A percentile compares a stretch with the other conserved stretches of the same genome.
Conservation (phyloP, 2,113 vertebrate species). For the Burhinus oedicnemus region DNA sequence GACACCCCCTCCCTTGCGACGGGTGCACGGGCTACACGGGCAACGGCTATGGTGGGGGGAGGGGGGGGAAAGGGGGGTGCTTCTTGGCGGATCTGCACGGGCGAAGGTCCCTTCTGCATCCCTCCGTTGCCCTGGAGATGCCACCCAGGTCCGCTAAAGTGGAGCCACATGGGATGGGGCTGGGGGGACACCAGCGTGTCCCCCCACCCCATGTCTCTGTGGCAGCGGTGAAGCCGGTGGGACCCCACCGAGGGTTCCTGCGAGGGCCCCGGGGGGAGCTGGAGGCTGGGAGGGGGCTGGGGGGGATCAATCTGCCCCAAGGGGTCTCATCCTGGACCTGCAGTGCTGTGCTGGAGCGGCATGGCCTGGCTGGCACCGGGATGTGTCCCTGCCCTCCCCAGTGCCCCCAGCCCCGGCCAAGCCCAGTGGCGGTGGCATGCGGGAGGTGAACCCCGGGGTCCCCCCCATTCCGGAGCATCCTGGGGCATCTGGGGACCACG, state of each 20-base stretch:
- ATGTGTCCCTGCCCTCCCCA: background rate
- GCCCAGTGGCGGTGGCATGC: accelerated
- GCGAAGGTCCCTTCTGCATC: background rate
- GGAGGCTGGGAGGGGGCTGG: background rate
- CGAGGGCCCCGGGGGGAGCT: background rate
- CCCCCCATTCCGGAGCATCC: background rate
- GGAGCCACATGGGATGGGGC: too few relatives aligned
- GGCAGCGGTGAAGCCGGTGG: background rate
- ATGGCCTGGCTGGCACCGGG: background rate
- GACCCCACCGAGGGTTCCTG: background rate
- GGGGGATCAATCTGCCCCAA: background rate
- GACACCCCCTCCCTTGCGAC: background rate
- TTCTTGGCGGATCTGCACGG: too few relatives aligned
- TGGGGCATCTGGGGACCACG: accelerated
- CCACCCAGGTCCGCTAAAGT: background rate
- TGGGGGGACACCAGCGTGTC: background rate
- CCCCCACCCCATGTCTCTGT: background rate
- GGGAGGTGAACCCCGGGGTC: background rate
- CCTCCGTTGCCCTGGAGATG: background rate
- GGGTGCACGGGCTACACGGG: background rate
- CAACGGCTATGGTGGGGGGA: background rate
- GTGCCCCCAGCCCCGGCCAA: background rate
- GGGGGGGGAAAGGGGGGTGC: too few relatives aligned
- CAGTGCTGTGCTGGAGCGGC: background rate
- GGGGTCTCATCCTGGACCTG: background rate